Base-by-base conservation (phyloP, 2,113 vertebrate species). In the Psilopsiagon aymara region DNA sequence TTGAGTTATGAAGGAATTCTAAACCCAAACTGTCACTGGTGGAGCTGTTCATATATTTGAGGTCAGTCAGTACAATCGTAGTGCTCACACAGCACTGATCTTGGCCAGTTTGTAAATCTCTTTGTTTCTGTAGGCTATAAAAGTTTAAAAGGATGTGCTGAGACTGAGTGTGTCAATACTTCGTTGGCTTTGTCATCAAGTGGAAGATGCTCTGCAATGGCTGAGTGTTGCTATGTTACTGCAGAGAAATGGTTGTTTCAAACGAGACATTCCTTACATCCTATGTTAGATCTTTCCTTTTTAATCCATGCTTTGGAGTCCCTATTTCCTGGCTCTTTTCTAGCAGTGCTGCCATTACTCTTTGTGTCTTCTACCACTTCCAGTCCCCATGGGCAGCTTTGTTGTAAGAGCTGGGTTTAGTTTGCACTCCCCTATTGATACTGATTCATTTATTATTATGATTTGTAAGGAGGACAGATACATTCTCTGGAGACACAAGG, bases 301-400 rank as follows among this genome's bases (percentile, higher is more conserved):
- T 31, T 15, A 7, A 66, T 62, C 35, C 13, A 21, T 6, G 1
- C 33, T 82, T 68, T 23, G 23, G 82, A 76, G 52, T 35, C 74
- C 52, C 74, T 46, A n/a, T 25, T 75, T 28, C 7, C 52, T 29
- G 52, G 3, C 46, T 74, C 6, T 17, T 23, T 44, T 25, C 47
- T 41, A 0, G 2, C 0, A 14, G 23, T 33, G 69, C 31, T 79
- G 23, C 33, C 55, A 5, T 57, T 47, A 3, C 18, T 37, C 13
- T 53, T 14, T 27, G 20, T n/a, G 14, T 41, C 41, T 55, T 24
- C 21, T 27, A 24, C 29, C n/a, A 14, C 8, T 33, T 82, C 37
- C 59, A n/a, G 23, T 41, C 70, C 63, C 52, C 13, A 0, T 3
- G 4, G 10, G 3, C 35, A 8, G 21, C 51, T 43, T 47, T 39